Percentiles rank a stretch among this genome's conserved stretches.
phyloP scores from a whole-genome alignment of 2,888 invertebrate species.

The Epinotia brunnichana region DNA sequence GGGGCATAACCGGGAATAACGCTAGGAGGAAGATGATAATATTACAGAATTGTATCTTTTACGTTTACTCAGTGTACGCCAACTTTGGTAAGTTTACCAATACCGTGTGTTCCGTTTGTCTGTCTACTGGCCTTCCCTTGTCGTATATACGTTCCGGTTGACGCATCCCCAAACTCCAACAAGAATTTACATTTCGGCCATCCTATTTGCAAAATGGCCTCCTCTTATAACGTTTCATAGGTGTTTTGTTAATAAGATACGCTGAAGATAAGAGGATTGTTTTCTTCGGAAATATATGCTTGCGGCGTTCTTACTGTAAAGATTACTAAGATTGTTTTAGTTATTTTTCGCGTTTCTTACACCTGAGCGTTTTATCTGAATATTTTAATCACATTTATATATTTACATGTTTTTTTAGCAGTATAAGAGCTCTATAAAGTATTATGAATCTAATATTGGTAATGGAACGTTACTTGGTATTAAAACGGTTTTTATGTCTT shows the following conservation, averaged over 20 bases:
- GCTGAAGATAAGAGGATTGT: not conserved
- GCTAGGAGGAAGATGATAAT: too few species aligned
- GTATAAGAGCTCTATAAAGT: too few species aligned
- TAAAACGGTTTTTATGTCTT: too few species aligned
- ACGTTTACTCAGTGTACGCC: too few species aligned
- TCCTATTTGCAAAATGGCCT: slow-evolving; percentile 41
- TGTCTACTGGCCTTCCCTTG: slow-evolving; percentile 5
- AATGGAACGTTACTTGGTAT: too few species aligned
- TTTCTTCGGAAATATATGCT: not conserved
- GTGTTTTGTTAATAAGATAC: slow-evolving; percentile 32
- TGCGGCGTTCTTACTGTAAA: not conserved
- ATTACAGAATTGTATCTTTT: too few species aligned
- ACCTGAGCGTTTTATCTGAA: too few species aligned
- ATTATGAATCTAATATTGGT: too few species aligned
- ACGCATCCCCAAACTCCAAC: slow-evolving; percentile 38
- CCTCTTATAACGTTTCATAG: slow-evolving; percentile 26
- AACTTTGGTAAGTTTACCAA: too few species aligned
- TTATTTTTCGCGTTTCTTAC: too few species aligned
- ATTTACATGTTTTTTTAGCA: not conserved
- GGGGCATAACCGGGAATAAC: too few species aligned
- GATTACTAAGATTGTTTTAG: not conserved
- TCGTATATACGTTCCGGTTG: slow-evolving; percentile 34
- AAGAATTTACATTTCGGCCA: slow-evolving; percentile 42
- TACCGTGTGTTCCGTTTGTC: not conserved
- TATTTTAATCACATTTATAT: too few species aligned